Base-by-base conservation (phyloP, 2,113 vertebrate genomes). In the Synchiropus splendidus region DNA sequence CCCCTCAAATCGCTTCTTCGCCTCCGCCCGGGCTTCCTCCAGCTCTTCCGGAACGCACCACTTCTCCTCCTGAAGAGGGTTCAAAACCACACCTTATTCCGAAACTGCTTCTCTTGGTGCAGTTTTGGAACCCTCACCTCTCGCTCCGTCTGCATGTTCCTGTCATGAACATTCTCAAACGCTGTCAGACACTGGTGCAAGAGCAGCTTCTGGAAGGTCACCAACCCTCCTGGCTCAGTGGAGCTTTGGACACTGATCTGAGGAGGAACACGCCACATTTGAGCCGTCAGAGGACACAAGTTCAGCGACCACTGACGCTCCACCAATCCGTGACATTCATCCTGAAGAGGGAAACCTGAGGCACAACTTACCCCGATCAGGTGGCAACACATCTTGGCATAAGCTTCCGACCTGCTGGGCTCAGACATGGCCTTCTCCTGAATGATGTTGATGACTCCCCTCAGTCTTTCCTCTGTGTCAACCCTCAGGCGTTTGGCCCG, bases 151-250 rank as follows among this genome's bases (percentile, higher is more conserved):
- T 97, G 94, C 64, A 95, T 89, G 11, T 88, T 90, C 0, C 94
- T 92, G 0, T 98, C 94, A 16, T 92, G 93, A 82, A 98, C 94
- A 74, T 93, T 96, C 51, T 98, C 95, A 77, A 98, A 98, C 42
- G 98, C 94, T 51, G 96, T 98, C 86, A 98, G 95, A 77, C 95
- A 98, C 31, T 94, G 95, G 63, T 98, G 98, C 53, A 98, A 82
- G 31, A 98, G 85, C 67, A 98, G 55, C 76, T 98, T 98, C 47
- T 93, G 92, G 83, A 98, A 98, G 74, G 96, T 97, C 18, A 96
- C 94, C 2, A 80, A 88, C 78, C 77, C 78, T 43, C 86, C 89
- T 17, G 94, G 92, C 58, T 98, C 97, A 69, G 97, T 92, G 12
- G 90, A 69, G 81, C 89, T 89, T 53, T 90, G 89, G 33, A 98